phyloP scores from a whole-genome alignment of 2,113 vertebrate genomes.

The Dipodomys spectabilis region DNA sequence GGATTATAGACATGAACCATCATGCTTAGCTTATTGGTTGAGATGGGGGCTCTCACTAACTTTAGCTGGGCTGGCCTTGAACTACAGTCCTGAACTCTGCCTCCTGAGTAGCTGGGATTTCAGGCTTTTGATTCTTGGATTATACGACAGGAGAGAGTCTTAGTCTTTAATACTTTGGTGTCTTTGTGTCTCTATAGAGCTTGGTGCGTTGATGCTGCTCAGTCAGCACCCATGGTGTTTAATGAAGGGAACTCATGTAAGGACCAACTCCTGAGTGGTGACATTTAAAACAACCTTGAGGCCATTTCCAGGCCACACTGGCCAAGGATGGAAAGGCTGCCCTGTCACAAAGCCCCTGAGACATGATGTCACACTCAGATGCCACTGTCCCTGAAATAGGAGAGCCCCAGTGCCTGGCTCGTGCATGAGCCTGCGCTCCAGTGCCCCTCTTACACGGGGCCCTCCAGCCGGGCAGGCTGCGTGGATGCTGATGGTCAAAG shows the following conservation, averaged over 20 bases:
- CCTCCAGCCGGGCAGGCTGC: background rate
- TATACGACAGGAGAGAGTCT: background rate
- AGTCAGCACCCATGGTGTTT: no score
- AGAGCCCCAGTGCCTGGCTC: background rate
- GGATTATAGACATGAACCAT: background rate
- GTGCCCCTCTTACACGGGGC: background rate
- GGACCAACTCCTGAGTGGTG: background rate
- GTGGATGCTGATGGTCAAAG: background rate
- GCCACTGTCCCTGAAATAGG: background rate
- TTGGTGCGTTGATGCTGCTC: no score
- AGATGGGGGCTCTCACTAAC: no score
- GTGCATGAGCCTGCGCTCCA: background rate
- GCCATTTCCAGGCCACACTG: background rate
- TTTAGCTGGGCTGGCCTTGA: no score
- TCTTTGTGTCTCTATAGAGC: background rate
- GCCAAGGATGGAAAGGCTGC: background rate
- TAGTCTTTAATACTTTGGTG: background rate
- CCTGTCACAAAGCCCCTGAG: conserved; percentile 67
- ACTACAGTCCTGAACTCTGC: no score
- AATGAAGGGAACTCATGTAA: background rate
- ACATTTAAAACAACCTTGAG: background rate
- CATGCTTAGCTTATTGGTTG: background rate
- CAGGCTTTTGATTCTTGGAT: background rate
- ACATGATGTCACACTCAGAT: conserved; percentile 65
- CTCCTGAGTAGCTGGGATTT: no score